These are phyloP conservation scores for Puffinus mauretanicus DNA, from an alignment of 2,113 vertebrate genomes.

Conservation along the genomic window DNA sequence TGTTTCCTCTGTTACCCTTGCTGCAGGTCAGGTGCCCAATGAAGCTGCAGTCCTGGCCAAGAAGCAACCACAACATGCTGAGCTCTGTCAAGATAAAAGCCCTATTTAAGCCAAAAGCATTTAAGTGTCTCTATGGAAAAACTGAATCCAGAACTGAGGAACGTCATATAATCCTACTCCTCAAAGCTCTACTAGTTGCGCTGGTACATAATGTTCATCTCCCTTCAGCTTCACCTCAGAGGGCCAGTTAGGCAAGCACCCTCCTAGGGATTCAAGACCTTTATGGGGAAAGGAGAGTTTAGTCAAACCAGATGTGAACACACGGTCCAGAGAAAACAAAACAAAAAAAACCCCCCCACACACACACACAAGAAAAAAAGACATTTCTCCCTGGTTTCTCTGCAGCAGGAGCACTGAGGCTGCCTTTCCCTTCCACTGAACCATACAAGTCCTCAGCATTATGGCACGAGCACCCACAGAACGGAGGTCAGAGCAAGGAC, in stretches of 20 bases:
- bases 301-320: slow-evolving; percentile 74
- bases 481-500: not conserved
- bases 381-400: not conserved
- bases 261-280: slow-evolving; percentile 66
- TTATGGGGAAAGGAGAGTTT: slow-evolving; percentile 59
- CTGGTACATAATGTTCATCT: slow-evolving; percentile 67
- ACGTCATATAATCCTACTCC: not conserved
- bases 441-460: not conserved
- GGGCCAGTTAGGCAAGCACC: slow-evolving; percentile 45
- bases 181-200: not conserved
- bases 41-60: not conserved
- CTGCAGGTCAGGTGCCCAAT: slow-evolving; percentile 34
- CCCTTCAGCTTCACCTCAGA: slow-evolving; percentile 69
- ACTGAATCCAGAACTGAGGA: slow-evolving; percentile 9
- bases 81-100: slow-evolving; percentile 43
- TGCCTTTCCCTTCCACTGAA: not conserved
- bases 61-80: slow-evolving; percentile 7
- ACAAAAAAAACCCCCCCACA: not conserved
- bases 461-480: not conserved
- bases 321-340: slow-evolving; percentile 27
- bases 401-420: not conserved
- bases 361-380: not conserved
- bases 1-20: not conserved
- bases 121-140: slow-evolving; percentile 10
- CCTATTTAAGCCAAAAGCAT: not conserved